phyloP scores from a whole-genome alignment of 1,140 invertebrate genomes.

The Plutomurus gul region DNA sequence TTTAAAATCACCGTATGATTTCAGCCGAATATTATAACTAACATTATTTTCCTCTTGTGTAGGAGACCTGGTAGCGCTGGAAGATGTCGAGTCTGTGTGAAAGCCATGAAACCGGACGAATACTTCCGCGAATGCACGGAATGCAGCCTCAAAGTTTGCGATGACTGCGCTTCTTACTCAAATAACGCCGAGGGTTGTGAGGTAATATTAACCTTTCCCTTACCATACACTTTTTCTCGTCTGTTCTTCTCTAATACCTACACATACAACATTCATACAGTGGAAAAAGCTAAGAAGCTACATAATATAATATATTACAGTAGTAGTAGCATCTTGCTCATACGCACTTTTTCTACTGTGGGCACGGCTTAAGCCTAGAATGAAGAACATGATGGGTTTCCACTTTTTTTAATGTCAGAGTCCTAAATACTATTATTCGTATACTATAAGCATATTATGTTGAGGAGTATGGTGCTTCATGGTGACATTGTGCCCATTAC shows the following conservation, averaged over 20 bases:
- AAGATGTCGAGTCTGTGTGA: conserved; percentile 81
- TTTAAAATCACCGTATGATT: background rate
- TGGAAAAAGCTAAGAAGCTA: too few relatives aligned
- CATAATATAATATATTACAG: too few relatives aligned
- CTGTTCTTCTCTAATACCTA: background rate
- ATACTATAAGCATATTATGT: too few relatives aligned
- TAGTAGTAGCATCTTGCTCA: background rate
- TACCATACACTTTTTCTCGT: background rate
- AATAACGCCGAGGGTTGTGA: conserved; percentile 75
- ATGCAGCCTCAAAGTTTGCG: conserved; percentile 85
- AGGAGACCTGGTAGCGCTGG: conserved; percentile 59
- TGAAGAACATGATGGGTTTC: too few relatives aligned
- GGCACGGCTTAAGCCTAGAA: too few relatives aligned
- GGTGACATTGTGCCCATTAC: too few relatives aligned
- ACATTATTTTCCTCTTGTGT: conserved; percentile 27
- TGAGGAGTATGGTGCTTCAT: too few relatives aligned
- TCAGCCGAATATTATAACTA: background rate
- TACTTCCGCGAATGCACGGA: conserved; percentile 81
- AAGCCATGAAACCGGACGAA: conserved; percentile 82
- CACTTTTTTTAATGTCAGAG: too few relatives aligned
- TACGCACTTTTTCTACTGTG: background rate
- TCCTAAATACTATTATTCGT: too few relatives aligned
- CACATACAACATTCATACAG: too few relatives aligned
- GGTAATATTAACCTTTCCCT: conserved; percentile 62
- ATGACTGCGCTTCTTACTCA: conserved; percentile 88